These are phyloP conservation scores for Sphecodes monilicornis DNA, from an alignment of 2,888 invertebrate genomes.

Conservation along the genomic window DNA sequence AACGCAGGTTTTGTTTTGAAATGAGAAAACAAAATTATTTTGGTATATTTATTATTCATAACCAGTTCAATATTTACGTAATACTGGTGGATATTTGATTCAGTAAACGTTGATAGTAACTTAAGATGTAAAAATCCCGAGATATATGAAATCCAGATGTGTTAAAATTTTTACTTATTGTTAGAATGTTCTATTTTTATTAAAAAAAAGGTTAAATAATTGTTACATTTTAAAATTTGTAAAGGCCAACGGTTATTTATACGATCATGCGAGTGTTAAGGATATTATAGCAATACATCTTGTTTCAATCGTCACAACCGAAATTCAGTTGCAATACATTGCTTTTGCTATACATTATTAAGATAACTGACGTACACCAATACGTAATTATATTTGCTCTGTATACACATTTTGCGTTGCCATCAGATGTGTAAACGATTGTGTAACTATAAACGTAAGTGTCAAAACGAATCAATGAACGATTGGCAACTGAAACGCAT, in stretches of 20 bases:
- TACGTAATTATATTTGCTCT: neutral
- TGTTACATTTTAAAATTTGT: neutral
- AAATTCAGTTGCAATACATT: neutral
- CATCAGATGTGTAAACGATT: conserved; percentile 7
- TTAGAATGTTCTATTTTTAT: neutral
- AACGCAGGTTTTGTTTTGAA: no score
- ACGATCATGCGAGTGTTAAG: no score
- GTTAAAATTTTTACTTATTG: no score
- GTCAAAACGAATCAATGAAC: neutral
- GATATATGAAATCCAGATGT: neutral
- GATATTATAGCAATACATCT: neutral
- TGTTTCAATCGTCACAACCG: neutral
- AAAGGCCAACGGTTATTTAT: neutral
- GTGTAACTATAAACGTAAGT: neutral
- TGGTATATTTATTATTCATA: neutral
- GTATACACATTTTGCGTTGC: neutral
- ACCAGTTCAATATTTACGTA: neutral
- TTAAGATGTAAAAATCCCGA: neutral
- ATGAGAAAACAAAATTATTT: neutral
- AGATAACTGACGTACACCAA: neutral
- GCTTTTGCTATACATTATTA: neutral
- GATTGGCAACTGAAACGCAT: neutral
- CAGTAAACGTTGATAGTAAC: neutral
- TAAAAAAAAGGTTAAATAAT: neutral
- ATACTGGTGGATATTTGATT: neutral